These are phyloP conservation scores for Ochlodes sylvanus DNA, from an alignment of 2,888 invertebrate species.

Conservation along the genomic window DNA sequence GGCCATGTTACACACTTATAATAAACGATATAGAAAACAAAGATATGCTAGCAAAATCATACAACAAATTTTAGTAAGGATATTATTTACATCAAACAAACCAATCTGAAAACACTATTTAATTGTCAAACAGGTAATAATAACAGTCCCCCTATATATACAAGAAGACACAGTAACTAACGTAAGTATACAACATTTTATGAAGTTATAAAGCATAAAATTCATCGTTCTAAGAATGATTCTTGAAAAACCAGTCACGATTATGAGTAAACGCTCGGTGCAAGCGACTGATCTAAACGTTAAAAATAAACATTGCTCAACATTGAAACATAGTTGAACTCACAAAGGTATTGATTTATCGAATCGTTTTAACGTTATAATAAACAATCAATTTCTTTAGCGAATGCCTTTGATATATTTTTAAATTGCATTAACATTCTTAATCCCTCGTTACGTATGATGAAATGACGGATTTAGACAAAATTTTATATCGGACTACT, in stretches of 20 bases:
- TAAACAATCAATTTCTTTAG: slow-evolving; percentile 12
- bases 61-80: not conserved
- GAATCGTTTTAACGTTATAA: slow-evolving; percentile 23
- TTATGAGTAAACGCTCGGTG: slow-evolving; percentile 52
- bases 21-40: not conserved
- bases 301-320: slow-evolving; percentile 58
- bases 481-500: too few species aligned
- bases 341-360: slow-evolving; percentile 34
- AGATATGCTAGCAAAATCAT: not conserved
- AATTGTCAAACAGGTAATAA: not conserved
- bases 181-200: not conserved
- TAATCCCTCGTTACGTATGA: not conserved
- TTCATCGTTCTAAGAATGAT: slow-evolving; percentile 11
- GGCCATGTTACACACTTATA: too few species aligned
- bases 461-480: not conserved
- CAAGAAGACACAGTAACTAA: too few species aligned
- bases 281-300: slow-evolving; percentile 54
- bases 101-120: not conserved
- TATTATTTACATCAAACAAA: slow-evolving; percentile 16
- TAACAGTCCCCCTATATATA: not conserved
- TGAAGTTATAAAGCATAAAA: slow-evolving; percentile 36
- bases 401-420: slow-evolving; percentile 5
- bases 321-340: slow-evolving; percentile 35
- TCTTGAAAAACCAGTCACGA: slow-evolving; percentile 20
- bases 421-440: slow-evolving; percentile 3